These are phyloP conservation scores for Phyllotreta cruciferae DNA, from an alignment of 2,888 invertebrate species.

Conservation along the genomic window DNA sequence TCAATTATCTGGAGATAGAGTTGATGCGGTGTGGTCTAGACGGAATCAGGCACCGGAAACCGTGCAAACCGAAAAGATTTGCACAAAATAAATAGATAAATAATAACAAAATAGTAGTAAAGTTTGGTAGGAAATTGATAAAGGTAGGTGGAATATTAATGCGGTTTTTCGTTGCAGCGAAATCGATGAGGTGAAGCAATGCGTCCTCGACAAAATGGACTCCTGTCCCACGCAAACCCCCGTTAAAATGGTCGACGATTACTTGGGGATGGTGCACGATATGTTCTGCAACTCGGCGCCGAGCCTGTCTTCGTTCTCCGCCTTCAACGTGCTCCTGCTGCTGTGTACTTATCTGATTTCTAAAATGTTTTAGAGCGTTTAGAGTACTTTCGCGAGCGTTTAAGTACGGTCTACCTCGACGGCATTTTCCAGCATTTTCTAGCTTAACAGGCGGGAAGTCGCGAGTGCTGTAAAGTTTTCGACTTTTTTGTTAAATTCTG, in stretches of 20 bases:
- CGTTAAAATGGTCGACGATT: constrained; percentile 14
- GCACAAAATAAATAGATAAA: too few relatives aligned
- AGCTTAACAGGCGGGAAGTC: too few relatives aligned
- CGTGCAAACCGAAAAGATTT: too few relatives aligned
- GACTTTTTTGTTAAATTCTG: too few relatives aligned
- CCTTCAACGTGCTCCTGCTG: constrained; percentile 12
- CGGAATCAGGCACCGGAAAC: background rate
- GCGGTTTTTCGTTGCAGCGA: constrained; percentile 18
- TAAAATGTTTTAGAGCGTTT: constrained; percentile 17
- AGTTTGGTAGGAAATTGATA: background rate
- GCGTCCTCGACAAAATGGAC: background rate
- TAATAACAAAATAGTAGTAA: background rate
- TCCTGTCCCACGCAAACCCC: background rate
- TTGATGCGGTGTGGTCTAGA: constrained; percentile 7
- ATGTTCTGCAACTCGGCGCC: constrained; percentile 19
- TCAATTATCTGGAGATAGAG: constrained; percentile 14
- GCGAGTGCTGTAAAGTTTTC: too few relatives aligned
- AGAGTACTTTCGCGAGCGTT: background rate
- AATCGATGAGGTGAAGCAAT: background rate
- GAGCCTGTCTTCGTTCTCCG: constrained; percentile 12
- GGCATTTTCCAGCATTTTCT: background rate
- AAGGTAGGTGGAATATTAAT: background rate
- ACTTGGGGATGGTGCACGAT: background rate
- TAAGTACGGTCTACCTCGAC: constrained; percentile 7
- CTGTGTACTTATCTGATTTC: constrained; percentile 17